A percentile compares a stretch with the other conserved stretches of the same genome.
These are phyloP conservation scores for Sminthopsis crassicaudata DNA, from an alignment of 2,113 vertebrate genomes.

Conservation along the genomic window DNA sequence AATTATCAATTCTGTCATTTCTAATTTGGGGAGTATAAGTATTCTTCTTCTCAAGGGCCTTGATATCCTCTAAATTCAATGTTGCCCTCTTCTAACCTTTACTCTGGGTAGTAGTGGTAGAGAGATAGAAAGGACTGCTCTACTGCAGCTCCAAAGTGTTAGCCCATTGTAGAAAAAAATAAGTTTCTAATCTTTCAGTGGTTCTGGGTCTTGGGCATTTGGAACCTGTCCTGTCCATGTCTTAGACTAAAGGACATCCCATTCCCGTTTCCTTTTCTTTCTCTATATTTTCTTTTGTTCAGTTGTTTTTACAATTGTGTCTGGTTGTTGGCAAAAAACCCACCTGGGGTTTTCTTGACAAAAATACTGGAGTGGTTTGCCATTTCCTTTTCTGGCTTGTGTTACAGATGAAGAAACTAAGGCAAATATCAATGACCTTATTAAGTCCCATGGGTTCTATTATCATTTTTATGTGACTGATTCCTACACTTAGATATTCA, in stretches of 20 bases:
- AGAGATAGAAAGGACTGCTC: neutral
- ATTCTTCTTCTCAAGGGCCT: no score
- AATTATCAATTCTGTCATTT: neutral
- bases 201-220: neutral
- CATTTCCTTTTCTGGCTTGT: neutral
- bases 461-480: neutral
- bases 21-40: neutral
- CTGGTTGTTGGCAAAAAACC: neutral
- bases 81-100: neutral
- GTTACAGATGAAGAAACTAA: neutral
- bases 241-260: neutral
- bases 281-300: neutral
- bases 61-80: neutral
- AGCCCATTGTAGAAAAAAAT: neutral
- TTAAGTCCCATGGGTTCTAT: neutral
- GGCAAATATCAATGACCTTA: neutral
- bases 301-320: neutral
- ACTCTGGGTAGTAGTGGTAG: neutral
- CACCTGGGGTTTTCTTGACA: neutral
- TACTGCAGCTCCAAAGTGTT: neutral
- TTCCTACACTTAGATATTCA: neutral
- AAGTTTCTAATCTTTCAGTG: neutral
- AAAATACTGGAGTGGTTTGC: neutral
- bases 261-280: neutral
- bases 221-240: neutral